Evolutionary conservation across 1,140 invertebrate genomes (phyloP).

Genomic region (Bactericera cockerelli): DNA sequence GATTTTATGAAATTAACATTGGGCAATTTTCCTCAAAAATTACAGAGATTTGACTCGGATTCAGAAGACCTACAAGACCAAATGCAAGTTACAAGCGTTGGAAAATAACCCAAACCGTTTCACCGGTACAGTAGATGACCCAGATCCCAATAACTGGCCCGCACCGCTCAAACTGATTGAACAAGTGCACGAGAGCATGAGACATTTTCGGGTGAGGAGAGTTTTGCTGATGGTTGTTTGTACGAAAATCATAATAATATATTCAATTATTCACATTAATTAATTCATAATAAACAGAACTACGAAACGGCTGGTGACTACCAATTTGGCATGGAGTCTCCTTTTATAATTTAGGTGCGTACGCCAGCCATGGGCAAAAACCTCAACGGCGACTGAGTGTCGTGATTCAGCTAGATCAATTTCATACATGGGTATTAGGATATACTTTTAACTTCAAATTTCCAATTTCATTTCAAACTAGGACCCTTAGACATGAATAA

Average conservation of each 20-base stretch:
- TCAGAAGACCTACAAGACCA: slow-evolving; percentile 62
- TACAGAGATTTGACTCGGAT: slow-evolving; percentile 53
- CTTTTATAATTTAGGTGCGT: too few species aligned
- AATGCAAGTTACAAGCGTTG: slow-evolving; percentile 54
- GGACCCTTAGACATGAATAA: too few species aligned
- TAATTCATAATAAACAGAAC: neutral
- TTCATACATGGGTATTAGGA: too few species aligned
- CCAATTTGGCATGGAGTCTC: too few species aligned
- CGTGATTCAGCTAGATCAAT: too few species aligned
- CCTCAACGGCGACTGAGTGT: too few species aligned
- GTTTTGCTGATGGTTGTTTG: too few species aligned
- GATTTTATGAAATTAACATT: too few species aligned
- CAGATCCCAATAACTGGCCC: slow-evolving; percentile 54
- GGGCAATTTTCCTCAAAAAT: too few species aligned
- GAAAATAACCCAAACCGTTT: slow-evolving; percentile 47
- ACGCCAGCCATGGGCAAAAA: too few species aligned
- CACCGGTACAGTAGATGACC: slow-evolving; percentile 53
- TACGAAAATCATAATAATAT: neutral
- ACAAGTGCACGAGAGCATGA: slow-evolving; percentile 36
- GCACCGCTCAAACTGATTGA: slow-evolving; percentile 53
- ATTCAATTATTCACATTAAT: neutral
- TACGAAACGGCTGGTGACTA: neutral
- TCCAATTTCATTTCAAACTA: too few species aligned
- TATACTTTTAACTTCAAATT: too few species aligned
- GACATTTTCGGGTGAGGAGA: slow-evolving; percentile 51